Evolutionary conservation across 2,797 vertebrate species (phyloP).

Genomic region (Loris lydekkerianus): DNA sequence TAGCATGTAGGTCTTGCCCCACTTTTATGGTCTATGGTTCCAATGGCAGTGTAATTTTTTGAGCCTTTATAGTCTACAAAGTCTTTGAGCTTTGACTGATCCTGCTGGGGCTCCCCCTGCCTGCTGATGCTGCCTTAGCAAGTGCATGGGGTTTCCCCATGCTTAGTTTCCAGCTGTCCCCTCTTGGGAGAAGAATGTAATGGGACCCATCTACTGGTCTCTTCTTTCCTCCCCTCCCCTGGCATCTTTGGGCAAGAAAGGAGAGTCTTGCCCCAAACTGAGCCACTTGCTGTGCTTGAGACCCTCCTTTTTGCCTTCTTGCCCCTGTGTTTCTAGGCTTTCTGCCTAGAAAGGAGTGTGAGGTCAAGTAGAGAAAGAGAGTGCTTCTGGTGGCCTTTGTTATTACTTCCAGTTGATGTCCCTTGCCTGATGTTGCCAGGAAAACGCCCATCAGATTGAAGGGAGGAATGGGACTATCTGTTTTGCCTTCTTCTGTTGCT

Average conservation of each 20-base stretch:
- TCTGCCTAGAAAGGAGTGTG: not conserved
- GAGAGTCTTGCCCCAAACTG: not conserved
- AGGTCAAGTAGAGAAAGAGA: not conserved
- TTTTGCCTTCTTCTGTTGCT: constrained; percentile 3
- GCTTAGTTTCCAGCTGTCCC: not conserved
- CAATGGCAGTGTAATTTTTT: not conserved
- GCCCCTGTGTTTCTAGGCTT: not conserved
- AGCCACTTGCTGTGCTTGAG: not conserved
- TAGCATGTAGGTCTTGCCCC: not conserved
- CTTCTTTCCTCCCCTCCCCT: not conserved
- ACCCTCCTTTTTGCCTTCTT: not conserved
- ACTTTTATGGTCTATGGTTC: constrained; percentile 39
- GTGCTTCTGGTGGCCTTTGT: not conserved
- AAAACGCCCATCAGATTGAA: not conserved
- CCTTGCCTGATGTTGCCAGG: not conserved
- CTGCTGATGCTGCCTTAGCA: not conserved
- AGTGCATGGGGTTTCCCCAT: constrained; percentile 1
- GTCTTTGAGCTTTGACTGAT: not conserved
- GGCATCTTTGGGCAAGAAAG: not conserved
- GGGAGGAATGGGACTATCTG: not conserved
- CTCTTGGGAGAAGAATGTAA: not conserved
- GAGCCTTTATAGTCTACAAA: not conserved
- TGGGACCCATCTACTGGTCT: not conserved
- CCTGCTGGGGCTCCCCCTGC: not conserved
- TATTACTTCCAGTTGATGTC: not conserved